A percentile compares a stretch with the other conserved stretches of the same genome.
Conservation (phyloP, 2,113 vertebrate genomes). For the Rhinoderma darwinii region DNA sequence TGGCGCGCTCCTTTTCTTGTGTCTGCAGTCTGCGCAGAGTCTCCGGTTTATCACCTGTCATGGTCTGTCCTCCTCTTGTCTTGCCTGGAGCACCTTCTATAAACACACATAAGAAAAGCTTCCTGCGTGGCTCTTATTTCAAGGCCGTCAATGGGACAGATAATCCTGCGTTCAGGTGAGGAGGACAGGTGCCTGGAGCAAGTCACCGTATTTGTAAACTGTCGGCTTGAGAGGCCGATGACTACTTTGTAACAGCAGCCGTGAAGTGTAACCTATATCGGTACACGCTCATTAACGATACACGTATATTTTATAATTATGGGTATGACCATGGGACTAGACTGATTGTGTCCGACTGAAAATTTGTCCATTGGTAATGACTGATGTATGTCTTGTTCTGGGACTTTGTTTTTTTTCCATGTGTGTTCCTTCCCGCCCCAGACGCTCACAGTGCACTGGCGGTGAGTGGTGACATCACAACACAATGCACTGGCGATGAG, state of each 20-base stretch:
- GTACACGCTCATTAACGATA: too few relatives aligned
- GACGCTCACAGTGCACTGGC: background rate
- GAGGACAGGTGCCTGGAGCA: slow-evolving; percentile 2
- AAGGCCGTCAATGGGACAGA: slow-evolving; percentile 67
- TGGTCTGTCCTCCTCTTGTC: slow-evolving; percentile 44
- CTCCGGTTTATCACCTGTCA: slow-evolving; percentile 4
- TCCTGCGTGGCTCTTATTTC: slow-evolving; percentile 68
- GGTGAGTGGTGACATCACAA: too few relatives aligned
- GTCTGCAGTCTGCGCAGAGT: background rate
- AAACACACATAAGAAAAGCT: slow-evolving; percentile 67
- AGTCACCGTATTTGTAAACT: background rate
- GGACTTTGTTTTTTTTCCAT: too few relatives aligned
- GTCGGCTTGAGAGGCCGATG: background rate
- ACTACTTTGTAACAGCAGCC: background rate
- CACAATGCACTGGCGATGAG: too few relatives aligned
- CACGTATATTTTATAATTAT: too few relatives aligned
- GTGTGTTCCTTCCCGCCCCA: too few relatives aligned
- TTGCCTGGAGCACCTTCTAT: slow-evolving; percentile 63
- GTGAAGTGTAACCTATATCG: background rate
- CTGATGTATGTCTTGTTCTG: too few relatives aligned
- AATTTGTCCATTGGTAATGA: too few relatives aligned
- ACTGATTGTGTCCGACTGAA: too few relatives aligned
- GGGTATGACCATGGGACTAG: too few relatives aligned
- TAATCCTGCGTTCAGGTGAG: slow-evolving; percentile 12
- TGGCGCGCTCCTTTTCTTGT: background rate